A percentile compares a stretch with the other conserved stretches of the same genome.
These are phyloP conservation scores for Hypercompe scribonia DNA, from an alignment of 2,888 invertebrate genomes.

Conservation along the genomic window DNA sequence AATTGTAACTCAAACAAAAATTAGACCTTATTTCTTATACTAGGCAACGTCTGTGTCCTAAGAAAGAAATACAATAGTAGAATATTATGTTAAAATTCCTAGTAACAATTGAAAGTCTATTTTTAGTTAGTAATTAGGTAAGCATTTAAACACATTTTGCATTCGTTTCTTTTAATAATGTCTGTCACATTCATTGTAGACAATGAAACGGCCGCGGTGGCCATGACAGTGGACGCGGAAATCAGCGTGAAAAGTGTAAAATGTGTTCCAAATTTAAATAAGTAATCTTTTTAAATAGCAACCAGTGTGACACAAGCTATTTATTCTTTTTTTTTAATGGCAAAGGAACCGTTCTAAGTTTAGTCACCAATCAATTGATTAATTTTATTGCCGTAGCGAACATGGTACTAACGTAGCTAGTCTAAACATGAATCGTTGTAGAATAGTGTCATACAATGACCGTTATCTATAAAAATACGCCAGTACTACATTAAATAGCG, in stretches of 20 bases:
- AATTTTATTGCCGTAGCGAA: background rate
- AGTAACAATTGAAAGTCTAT: background rate
- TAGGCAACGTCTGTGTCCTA: too few species aligned
- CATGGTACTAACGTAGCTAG: background rate
- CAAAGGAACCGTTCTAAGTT: background rate
- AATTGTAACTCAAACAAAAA: too few species aligned
- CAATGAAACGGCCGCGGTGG: slow-evolving; percentile 1
- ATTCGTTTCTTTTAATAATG: slow-evolving; percentile 9
- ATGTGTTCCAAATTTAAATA: slow-evolving; percentile 10
- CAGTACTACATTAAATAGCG: background rate
- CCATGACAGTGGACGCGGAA: slow-evolving; percentile 5
- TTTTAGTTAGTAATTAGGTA: background rate
- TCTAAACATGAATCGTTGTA: background rate
- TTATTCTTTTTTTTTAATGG: background rate
- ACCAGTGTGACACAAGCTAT: background rate
- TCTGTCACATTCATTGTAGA: background rate
- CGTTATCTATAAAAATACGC: background rate
- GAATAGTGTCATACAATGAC: background rate
- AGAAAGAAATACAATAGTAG: too few species aligned
- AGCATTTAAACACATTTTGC: background rate
- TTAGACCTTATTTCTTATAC: too few species aligned
- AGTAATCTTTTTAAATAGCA: background rate
- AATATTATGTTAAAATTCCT: background rate
- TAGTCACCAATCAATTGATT: slow-evolving; percentile 1
- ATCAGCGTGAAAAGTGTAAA: slow-evolving; percentile 1